Evolutionary conservation across 2,113 vertebrate genomes (phyloP).

Genomic region (Nesoenas mayeri): DNA sequence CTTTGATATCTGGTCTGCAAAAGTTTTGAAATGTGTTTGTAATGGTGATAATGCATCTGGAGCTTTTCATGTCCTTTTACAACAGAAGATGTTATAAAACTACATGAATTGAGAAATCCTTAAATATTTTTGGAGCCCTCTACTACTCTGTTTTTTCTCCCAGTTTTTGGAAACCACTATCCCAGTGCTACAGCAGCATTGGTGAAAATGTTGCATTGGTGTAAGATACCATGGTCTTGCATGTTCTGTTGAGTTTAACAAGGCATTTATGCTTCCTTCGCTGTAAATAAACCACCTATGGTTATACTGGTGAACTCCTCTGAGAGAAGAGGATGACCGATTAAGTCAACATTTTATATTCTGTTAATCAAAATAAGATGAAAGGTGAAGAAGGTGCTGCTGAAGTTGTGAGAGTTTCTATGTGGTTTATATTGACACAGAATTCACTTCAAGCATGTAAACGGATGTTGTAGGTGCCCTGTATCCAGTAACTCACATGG

Average conservation of each 20-base stretch:
- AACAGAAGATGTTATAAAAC: neutral
- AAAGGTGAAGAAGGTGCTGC: neutral
- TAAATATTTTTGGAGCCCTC: neutral
- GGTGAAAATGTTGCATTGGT: neutral
- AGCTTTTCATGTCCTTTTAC: neutral
- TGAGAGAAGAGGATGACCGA: neutral
- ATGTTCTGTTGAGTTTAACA: neutral
- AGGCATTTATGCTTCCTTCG: neutral
- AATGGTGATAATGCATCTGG: neutral
- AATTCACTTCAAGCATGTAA: neutral
- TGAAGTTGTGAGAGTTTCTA: neutral
- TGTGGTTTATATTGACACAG: neutral
- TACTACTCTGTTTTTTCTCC: neutral
- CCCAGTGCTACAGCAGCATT: neutral
- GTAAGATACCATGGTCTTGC: neutral
- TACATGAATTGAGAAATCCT: neutral
- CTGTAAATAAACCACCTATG: neutral
- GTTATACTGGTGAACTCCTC: neutral
- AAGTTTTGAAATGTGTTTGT: neutral
- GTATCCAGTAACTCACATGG: neutral
- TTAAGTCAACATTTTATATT: neutral
- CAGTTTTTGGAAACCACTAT: neutral
- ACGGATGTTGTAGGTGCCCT: neutral
- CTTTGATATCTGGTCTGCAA: neutral
- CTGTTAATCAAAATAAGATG: neutral